Base-by-base conservation (phyloP, 2,113 vertebrate species). In the Mastomys natalensis region DNA sequence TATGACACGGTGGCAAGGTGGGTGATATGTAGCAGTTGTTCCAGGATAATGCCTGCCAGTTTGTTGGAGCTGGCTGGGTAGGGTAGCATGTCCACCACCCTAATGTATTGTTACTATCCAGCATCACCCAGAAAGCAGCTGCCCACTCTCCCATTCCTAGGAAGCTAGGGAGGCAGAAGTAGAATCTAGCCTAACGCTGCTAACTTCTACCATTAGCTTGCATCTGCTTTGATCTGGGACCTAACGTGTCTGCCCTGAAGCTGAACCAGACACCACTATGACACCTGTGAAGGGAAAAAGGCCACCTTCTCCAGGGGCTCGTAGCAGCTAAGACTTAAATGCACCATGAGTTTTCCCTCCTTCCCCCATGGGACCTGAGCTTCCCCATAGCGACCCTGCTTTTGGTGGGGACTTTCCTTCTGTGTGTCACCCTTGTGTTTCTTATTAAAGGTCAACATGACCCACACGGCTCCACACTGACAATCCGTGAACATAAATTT, bases 11-110 rank as follows among this genome's bases (percentile, higher is more conserved):
- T 7, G 34, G 72, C 2, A 21, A 31, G 9, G 53, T 19, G 0
- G 1, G 26, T 1, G 2, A 4, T 15, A 37, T 24, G 16, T 17
- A 22, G 55, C 34, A 0, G 16, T 62, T 1, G 26, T 48, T 80
- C 55, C 16, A 4, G 1, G 51, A 8, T 10, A 24, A 3, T 0
- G 16, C 62, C 76, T 60, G 34, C 74, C 53, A 16, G 19, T n/a
- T 45, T 4, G 13, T 0, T 0, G 31, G 7, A 24, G 58, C 62
- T 72, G 48, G 12, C n/a, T 2, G 17, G 12, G 58, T 40, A 68
- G 40, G 12, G 1, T 2, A 13, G 40, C 40, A 21, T 0, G 0
- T 26, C 76, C 15, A 9, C 0, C 1, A 2, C 21, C 53, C 24
- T 12, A 34, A 13, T 45, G 48, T 48, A 7, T 12, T n/a, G 12